phyloP scores from a whole-genome alignment of 2,113 vertebrate genomes.

The Rousettus leschenaultii region DNA sequence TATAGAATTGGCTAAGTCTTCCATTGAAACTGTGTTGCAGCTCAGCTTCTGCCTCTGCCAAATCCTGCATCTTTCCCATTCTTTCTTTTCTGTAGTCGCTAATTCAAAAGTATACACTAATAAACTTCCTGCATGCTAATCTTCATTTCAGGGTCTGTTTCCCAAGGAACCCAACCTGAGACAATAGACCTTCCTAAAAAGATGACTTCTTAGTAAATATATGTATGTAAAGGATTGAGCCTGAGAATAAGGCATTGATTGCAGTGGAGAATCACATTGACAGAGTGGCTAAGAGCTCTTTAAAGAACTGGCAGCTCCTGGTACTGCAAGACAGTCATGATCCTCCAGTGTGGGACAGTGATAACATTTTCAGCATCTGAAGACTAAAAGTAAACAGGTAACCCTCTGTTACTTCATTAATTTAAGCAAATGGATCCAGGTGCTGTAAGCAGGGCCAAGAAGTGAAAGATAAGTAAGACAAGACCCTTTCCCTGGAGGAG shows the following conservation, averaged over 20 bases:
- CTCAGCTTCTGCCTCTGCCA: background rate
- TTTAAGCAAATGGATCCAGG: background rate
- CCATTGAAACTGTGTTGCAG: background rate
- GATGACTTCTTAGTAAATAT: background rate
- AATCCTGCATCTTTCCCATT: background rate
- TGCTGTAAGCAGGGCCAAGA: background rate
- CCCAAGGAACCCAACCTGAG: background rate
- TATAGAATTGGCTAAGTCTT: background rate
- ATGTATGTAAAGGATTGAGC: background rate
- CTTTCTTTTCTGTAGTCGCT: background rate
- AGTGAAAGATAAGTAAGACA: background rate
- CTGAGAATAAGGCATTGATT: background rate
- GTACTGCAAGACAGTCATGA: background rate
- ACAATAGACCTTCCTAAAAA: background rate
- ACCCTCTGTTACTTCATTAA: background rate
- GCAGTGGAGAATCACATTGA: background rate
- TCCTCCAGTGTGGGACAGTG: background rate
- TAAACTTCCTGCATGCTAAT: background rate
- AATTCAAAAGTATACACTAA: background rate
- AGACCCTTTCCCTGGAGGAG: background rate
- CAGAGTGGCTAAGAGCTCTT: background rate
- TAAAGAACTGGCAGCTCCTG: background rate
- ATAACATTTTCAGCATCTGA: background rate
- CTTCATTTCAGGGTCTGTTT: background rate
- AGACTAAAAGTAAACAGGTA: background rate